Base-by-base conservation (phyloP, 2,797 vertebrate genomes). In the Chloroceryle inda region DNA sequence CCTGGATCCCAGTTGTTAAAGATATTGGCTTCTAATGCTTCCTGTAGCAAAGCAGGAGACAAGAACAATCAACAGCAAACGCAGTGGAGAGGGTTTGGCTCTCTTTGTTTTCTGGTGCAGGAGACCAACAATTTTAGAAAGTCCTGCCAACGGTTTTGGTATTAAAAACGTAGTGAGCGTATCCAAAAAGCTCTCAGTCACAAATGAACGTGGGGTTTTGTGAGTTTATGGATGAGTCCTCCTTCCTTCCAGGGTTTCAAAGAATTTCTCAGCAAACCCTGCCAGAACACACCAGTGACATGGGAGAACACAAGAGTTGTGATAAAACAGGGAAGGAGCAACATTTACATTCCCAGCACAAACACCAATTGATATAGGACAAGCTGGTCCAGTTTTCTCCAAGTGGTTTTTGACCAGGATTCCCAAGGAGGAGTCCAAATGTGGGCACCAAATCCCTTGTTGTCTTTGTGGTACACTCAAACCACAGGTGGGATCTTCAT, bases 151-250 rank as follows among this genome's bases (percentile, higher is more conserved):
- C 8, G 45, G 66, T 47, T 77, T 87, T 5, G 1, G 87, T 67
- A 59, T 83, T 92, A 83, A 96, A 94, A 94, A 85, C 29, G 58
- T 27, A 35, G 74, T 40, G 17, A 92, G 29, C 11, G 62, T 44
- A 73, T 90, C 93, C 96, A 95, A 78, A 91, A 94, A 78, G 56
- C 40, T 62, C 76, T 94, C 52, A 58, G 62, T 63, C 89, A 66
- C 72, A 92, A 85, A 94, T 0, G 33, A 89, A 53, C 50, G 26
- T 1, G 87, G 61, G 6, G 83, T 91, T 90, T 45, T 87, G 26
- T 58, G 67, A 68, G 71, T 67, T 72, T 59, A 58, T 38, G 61
- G 50, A 58, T 61, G 14, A 11, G 1, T 56, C 86, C 58, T 80
- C 75, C 1, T 0, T 61, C 45, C 31, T 92, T 79, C 35, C 38